Evolutionary conservation across 2,888 invertebrate genomes (phyloP).

Genomic region (Aplocera efformata): DNA sequence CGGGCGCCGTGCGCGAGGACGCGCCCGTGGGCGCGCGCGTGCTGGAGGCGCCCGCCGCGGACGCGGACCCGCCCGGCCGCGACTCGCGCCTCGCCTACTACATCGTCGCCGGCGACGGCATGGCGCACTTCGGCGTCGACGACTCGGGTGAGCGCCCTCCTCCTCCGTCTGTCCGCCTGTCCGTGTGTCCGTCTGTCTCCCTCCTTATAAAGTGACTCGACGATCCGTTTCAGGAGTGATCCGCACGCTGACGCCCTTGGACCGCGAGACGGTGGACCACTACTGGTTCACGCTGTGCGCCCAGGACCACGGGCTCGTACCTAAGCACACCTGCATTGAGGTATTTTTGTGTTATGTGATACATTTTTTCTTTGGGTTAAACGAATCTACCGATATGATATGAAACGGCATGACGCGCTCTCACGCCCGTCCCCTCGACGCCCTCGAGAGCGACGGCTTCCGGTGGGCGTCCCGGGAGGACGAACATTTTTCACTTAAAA

Average conservation of each 20-base stretch:
- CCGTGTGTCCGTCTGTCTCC: too few species aligned
- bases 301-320: constrained; percentile 94
- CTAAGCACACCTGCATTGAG: constrained; percentile 90
- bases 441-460: too few species aligned
- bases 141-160: constrained; percentile 83
- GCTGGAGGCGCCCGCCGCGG: constrained; percentile 87
- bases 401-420: too few species aligned
- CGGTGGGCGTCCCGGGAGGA: too few species aligned
- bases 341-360: constrained; percentile 53
- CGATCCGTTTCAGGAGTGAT: constrained; percentile 84
- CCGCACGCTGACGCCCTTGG: constrained; percentile 90
- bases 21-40: constrained; percentile 88
- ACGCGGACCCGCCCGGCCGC: constrained; percentile 89
- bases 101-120: constrained; percentile 92
- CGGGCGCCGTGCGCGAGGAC: constrained; percentile 90
- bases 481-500: too few species aligned
- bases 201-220: too few species aligned
- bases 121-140: constrained; percentile 95
- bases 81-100: constrained; percentile 92
- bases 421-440: too few species aligned
- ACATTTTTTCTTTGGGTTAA: background rate
- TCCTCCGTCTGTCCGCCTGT: constrained; percentile 43
- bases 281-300: constrained; percentile 98
- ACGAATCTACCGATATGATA: too few species aligned
- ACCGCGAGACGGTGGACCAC: constrained; percentile 91